Base-by-base conservation (phyloP, 92 coral and sea anemone genomes). In the Zoanthus solanderi region DNA sequence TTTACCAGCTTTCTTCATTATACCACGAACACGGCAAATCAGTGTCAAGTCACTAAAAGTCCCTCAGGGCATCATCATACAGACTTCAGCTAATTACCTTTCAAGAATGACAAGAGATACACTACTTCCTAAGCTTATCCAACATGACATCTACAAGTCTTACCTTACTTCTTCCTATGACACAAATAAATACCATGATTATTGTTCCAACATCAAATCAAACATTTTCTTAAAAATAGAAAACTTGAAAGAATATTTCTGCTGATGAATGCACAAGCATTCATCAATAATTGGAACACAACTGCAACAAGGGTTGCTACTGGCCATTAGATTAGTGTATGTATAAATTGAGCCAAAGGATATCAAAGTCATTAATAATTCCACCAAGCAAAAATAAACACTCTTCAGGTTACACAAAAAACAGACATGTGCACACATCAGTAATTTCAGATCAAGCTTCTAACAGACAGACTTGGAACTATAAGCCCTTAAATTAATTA, bases 111-210 rank as follows among this genome's bases (percentile, higher is more conserved):
- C 48, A 79, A 58, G 52, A 31, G 30, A 79, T 60, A 34, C 42
- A 34, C 42, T 34, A 79, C 44, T 57, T 58, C 84, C 71, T 79
- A 34, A 79, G 61, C 84, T 79, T 79, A 79, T 79, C 84, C 57
- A 5, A 34, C 17, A 13, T 18, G 32, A 1, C 31, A 46, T 57
- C 32, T 71, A 79, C 60, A 18, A 57, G 23, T 81, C 93, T 75
- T 90, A 90, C 93, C 93, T 87, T 77, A 32, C 14, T 57, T 78
- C 78, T 75, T 75, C 86, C 93, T 32, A 88, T 90, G 79, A 90
- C 74, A 89, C 88, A 90, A 78, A 90, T 90, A 76, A 90, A 87
- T 73, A 90, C 93, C 93, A 90, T 90, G 74, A 37, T 76, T 74
- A 48, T 71, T 53, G 84, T 69, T 60, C 60, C 28, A 29, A 50